A percentile compares a stretch with the other conserved stretches of the same genome.
These are phyloP conservation scores for Rhinopomastus cyanomelas DNA, from an alignment of 2,113 vertebrate species.

Conservation along the genomic window DNA sequence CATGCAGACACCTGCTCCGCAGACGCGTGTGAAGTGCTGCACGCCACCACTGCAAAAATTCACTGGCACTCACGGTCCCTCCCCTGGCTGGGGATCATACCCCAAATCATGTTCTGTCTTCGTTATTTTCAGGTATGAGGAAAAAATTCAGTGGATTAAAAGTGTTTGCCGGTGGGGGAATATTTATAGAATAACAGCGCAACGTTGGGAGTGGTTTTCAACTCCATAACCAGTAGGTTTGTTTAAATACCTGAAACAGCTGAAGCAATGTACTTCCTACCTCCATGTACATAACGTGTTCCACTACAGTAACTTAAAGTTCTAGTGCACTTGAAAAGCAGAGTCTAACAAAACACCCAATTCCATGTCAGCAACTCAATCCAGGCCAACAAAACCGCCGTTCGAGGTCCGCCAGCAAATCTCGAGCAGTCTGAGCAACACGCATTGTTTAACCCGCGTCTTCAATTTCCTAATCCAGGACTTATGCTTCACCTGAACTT, in stretches of 20 bases:
- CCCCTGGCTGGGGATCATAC: accelerated
- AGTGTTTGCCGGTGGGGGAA: background rate
- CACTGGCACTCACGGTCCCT: accelerated
- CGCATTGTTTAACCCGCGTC: background rate
- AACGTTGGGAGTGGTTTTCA: background rate
- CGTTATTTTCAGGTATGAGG: slow-evolving; percentile 8
- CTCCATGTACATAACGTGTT: background rate
- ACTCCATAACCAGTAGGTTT: background rate
- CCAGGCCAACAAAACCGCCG: background rate
- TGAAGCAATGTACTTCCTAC: background rate
- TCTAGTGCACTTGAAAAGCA: background rate
- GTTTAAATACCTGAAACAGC: slow-evolving; percentile 7
- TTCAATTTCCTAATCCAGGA: slow-evolving; percentile 33
- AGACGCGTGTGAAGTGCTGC: background rate
- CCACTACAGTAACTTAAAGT: background rate
- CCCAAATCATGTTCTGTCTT: background rate
- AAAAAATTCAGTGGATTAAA: slow-evolving; percentile 5
- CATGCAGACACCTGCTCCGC: background rate
- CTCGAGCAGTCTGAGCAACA: background rate
- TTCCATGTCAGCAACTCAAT: background rate
- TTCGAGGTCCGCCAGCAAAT: background rate
- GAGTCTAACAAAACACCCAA: background rate
- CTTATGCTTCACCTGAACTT: slow-evolving; percentile 51
- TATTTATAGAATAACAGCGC: background rate
- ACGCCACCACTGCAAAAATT: background rate